Conservation (phyloP, 2,797 vertebrate species). For the Tolypeutes matacus region DNA sequence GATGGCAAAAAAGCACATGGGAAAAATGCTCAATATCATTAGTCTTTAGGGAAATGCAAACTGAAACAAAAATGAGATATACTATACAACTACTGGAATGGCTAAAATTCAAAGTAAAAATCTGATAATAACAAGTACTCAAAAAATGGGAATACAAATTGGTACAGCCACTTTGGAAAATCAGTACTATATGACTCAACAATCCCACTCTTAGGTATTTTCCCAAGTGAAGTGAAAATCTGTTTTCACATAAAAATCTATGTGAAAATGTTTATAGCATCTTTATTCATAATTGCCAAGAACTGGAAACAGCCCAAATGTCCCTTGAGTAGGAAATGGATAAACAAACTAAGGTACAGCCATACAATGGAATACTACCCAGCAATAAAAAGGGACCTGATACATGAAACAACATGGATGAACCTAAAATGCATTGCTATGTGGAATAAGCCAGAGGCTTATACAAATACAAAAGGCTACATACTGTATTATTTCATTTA, state of each 20-base stretch:
- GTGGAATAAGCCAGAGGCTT: not conserved
- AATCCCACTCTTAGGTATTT: not conserved
- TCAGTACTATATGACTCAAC: not conserved
- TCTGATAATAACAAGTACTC: not conserved
- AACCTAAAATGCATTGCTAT: not conserved
- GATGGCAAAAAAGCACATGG: not conserved
- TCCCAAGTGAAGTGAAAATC: not conserved
- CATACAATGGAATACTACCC: not conserved
- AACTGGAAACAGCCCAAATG: not conserved
- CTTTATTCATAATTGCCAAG: not conserved
- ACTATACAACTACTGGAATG: not conserved
- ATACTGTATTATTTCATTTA: not conserved
- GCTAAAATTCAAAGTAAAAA: not conserved
- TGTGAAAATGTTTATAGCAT: not conserved
- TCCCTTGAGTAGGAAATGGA: not conserved
- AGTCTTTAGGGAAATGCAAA: constrained; percentile 21
- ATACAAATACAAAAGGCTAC: not conserved
- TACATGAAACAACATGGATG: not conserved
- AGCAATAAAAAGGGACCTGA: not conserved
- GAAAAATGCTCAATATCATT: not conserved
- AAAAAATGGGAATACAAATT: not conserved
- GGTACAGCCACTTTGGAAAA: not conserved
- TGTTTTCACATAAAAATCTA: not conserved
- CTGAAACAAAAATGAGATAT: constrained; percentile 10
- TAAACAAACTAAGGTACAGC: not conserved